phyloP scores from a whole-genome alignment of 2,888 invertebrate genomes.

The Eulithis testata region DNA sequence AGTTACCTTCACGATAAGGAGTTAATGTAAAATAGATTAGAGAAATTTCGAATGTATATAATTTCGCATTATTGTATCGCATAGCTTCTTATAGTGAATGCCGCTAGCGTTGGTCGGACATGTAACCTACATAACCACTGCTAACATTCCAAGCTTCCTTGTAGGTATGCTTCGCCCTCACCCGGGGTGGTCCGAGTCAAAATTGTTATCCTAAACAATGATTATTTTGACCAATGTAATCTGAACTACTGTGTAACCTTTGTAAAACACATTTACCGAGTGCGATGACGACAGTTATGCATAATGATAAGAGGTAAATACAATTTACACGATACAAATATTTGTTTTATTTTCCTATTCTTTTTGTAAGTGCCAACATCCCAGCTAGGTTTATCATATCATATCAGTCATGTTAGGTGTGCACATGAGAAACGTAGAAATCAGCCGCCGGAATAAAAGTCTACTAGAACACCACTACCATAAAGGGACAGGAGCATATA shows the following conservation, averaged over 20 bases:
- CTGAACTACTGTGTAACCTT: conserved; percentile 79
- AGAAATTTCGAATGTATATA: conserved; percentile 72
- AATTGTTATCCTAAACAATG: conserved; percentile 69
- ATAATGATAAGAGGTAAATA: conserved; percentile 82
- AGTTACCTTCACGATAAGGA: conserved; percentile 81
- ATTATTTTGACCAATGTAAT: conserved; percentile 83
- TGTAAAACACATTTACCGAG: conserved; percentile 79
- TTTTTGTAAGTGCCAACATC: not conserved
- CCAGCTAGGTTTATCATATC: not conserved
- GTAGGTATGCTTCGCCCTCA: conserved; percentile 57
- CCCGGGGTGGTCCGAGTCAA: conserved; percentile 33
- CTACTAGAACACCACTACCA: too few species aligned
- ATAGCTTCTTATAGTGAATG: conserved; percentile 61
- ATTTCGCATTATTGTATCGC: conserved; percentile 74
- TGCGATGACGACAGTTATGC: conserved; percentile 76
- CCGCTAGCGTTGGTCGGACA: conserved; percentile 33
- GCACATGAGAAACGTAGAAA: not conserved
- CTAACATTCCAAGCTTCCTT: conserved; percentile 76
- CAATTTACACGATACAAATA: conserved; percentile 78
- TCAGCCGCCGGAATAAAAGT: not conserved
- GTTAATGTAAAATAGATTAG: conserved; percentile 76
- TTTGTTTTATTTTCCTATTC: conserved; percentile 62
- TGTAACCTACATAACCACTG: conserved; percentile 43
- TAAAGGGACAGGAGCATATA: not conserved
- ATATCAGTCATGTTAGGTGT: not conserved